Conservation (phyloP, 2,888 invertebrate genomes). For the Cephus spinipes region DNA sequence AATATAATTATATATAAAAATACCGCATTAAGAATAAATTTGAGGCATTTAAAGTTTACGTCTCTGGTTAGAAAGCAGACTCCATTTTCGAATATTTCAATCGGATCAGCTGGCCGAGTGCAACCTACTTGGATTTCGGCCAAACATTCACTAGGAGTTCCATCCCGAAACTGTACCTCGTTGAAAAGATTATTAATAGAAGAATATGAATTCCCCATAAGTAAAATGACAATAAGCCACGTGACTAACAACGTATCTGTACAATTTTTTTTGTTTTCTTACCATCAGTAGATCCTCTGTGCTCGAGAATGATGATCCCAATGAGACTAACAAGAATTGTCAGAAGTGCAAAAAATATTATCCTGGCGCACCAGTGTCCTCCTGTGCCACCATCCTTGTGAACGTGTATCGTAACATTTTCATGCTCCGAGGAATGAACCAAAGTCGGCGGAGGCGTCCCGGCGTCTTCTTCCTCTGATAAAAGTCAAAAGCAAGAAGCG, state of each 20-base stretch:
- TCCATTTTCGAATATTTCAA: neutral
- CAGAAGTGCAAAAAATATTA: conserved; percentile 83
- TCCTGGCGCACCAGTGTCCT: conserved; percentile 86
- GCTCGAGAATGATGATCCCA: conserved; percentile 83
- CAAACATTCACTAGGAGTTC: neutral
- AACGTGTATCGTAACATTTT: conserved; percentile 83
- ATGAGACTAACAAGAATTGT: conserved; percentile 79
- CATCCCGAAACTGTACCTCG: neutral
- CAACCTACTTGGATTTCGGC: neutral
- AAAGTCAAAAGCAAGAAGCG: neutral
- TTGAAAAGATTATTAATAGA: neutral
- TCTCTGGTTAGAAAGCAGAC: neutral
- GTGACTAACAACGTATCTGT: neutral
- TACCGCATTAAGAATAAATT: conserved; percentile 11
- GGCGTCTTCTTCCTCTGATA: conserved; percentile 58
- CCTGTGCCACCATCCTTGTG: conserved; percentile 82
- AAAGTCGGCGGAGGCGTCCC: conserved; percentile 56
- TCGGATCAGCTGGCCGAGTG: neutral
- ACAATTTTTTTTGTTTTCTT: conserved; percentile 55
- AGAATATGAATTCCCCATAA: neutral
- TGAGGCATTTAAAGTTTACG: conserved; percentile 5
- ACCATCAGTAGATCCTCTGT: conserved; percentile 84
- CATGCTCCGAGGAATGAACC: conserved; percentile 58
- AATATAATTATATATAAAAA: conserved; percentile 3
- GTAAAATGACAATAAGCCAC: neutral